Conservation (phyloP, 1,140 invertebrate species). For the Dendroctonus ponderosae region DNA sequence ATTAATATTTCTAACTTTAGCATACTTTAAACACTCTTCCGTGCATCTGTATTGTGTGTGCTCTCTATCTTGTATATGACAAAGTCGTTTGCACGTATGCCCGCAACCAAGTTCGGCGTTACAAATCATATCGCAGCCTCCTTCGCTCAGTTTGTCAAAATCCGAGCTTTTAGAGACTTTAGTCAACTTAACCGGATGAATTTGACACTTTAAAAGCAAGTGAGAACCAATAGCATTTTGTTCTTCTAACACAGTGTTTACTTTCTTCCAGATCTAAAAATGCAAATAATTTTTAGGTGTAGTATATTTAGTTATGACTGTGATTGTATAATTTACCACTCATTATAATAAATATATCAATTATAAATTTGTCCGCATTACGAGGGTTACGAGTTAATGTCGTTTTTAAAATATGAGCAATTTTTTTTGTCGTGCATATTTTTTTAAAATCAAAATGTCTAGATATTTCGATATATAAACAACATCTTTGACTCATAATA, state of each 20-base stretch:
- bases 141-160: slow-evolving; percentile 55
- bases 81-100: slow-evolving; percentile 57
- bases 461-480: no score
- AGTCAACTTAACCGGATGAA: slow-evolving; percentile 50
- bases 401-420: no score
- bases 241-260: slow-evolving; percentile 9
- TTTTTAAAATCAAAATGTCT: no score
- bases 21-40: slow-evolving; percentile 48
- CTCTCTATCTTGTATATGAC: slow-evolving; percentile 54
- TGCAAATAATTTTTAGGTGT: no score
- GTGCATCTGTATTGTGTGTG: slow-evolving; percentile 53
- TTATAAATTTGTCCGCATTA: no score
- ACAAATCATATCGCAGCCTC: slow-evolving; percentile 54
- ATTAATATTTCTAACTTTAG: no score
- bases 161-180: slow-evolving; percentile 45
- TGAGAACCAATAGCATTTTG: slow-evolving; percentile 50
- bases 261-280: slow-evolving; percentile 25
- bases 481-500: no score
- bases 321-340: no score
- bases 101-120: slow-evolving; percentile 52
- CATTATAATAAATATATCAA: no score
- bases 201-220: slow-evolving; percentile 55
- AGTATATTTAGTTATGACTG: no score
- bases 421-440: no score
- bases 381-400: no score